Percentiles rank a stretch among this genome's conserved stretches.
phyloP scores from a whole-genome alignment of 2,888 invertebrate genomes.

The Parasteatoda lunata region DNA sequence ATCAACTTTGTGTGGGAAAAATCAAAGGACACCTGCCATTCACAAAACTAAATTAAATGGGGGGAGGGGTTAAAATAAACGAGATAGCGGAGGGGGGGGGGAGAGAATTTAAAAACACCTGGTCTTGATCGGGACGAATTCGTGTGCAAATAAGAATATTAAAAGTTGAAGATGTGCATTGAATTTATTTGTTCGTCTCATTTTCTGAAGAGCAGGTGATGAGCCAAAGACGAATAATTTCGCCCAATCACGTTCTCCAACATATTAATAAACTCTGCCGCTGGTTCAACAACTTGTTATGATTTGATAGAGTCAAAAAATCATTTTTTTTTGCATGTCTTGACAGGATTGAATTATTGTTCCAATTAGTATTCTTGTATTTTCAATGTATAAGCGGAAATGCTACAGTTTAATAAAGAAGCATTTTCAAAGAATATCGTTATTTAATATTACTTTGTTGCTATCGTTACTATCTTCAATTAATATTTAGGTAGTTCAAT shows the following conservation, averaged over 20 bases:
- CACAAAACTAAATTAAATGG: not conserved
- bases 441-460: no score
- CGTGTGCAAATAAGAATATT: slow-evolving; percentile 42
- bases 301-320: not conserved
- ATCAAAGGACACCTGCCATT: not conserved
- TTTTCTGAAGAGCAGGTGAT: slow-evolving; percentile 34
- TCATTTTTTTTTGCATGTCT: no score
- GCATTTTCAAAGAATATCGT: no score
- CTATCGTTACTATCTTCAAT: no score
- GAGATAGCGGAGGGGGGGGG: not conserved
- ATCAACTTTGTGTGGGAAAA: slow-evolving; percentile 13
- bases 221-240: slow-evolving; percentile 20
- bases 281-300: not conserved
- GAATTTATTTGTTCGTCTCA: slow-evolving; percentile 34
- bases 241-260: not conserved
- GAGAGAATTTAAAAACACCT: slow-evolving; percentile 21
- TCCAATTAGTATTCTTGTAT: no score
- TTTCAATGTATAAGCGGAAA: no score
- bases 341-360: no score
- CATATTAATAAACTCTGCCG: not conserved
- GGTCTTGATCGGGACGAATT: slow-evolving; percentile 24
- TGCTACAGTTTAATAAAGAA: no score
- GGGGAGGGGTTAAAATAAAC: not conserved
- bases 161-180: slow-evolving; percentile 15
- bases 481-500: no score